Conservation (phyloP, 2,113 vertebrate genomes). For the Eonycteris spelaea region DNA sequence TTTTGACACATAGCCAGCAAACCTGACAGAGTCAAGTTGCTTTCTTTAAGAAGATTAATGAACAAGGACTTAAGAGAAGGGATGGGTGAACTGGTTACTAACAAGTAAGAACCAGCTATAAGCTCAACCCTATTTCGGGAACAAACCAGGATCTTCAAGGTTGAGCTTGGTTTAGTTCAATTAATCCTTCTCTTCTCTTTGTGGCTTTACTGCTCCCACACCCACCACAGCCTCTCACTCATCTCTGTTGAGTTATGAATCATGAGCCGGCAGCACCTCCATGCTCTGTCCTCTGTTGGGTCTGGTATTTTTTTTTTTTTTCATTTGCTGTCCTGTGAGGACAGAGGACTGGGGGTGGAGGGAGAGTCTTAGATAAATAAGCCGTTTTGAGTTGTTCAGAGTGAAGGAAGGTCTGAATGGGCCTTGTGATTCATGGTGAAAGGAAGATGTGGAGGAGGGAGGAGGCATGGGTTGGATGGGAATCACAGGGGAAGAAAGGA, state of each 20-base stretch:
- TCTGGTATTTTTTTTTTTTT: neutral
- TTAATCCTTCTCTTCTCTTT: constrained; percentile 60
- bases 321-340: neutral
- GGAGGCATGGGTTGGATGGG: constrained; percentile 22
- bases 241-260: constrained; percentile 55
- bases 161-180: constrained; percentile 70
- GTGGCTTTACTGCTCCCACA: constrained; percentile 63
- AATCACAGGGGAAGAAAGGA: constrained; percentile 22
- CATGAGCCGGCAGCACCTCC: constrained; percentile 8
- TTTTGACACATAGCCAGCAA: constrained; percentile 56
- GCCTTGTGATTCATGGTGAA: constrained; percentile 56
- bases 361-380: constrained; percentile 67
- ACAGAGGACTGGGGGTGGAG: constrained; percentile 39
- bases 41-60: constrained; percentile 77
- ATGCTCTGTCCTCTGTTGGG: neutral
- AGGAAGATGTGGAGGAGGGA: constrained; percentile 40
- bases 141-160: constrained; percentile 70
- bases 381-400: constrained; percentile 37
- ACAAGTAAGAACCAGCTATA: constrained; percentile 77
- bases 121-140: constrained; percentile 67
- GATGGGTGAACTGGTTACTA: constrained; percentile 69
- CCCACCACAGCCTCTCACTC: constrained; percentile 55
- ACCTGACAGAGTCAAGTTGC: constrained; percentile 58
- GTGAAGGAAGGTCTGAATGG: constrained; percentile 39
- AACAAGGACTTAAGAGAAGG: constrained; percentile 72